Evolutionary conservation across 1,140 invertebrate species (phyloP).

Genomic region (Pristionchus pacificus): DNA sequence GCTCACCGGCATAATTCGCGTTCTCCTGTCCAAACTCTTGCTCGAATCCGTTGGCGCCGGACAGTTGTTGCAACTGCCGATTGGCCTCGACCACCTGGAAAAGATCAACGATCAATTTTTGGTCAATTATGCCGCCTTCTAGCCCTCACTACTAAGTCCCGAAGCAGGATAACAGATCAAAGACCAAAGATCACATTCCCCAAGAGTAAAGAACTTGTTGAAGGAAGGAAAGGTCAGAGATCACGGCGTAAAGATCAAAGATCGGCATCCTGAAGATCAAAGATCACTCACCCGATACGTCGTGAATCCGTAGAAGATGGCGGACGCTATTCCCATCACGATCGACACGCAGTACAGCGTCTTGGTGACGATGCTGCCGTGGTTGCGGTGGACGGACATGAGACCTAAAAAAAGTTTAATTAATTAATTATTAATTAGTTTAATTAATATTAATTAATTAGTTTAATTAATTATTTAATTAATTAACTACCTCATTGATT

Average conservation of each 20-base stretch:
- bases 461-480: too few species aligned
- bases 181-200: neutral
- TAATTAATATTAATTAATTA: too few species aligned
- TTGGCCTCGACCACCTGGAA: slow-evolving; percentile 47
- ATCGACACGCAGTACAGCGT: slow-evolving; percentile 46
- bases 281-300: slow-evolving; percentile 43
- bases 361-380: slow-evolving; percentile 52
- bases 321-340: slow-evolving; percentile 40
- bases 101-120: too few species aligned
- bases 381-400: slow-evolving; percentile 46
- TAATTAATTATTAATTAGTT: too few species aligned
- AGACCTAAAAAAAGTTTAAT: slow-evolving; percentile 33
- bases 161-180: too few species aligned
- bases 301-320: slow-evolving; percentile 55
- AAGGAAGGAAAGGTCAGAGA: neutral
- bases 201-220: neutral
- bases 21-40: slow-evolving; percentile 37
- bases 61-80: slow-evolving; percentile 36
- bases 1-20: slow-evolving; percentile 38
- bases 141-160: too few species aligned
- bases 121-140: too few species aligned
- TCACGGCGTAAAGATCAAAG: neutral
- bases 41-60: slow-evolving; percentile 37
- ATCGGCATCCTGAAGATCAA: slow-evolving; percentile 1
- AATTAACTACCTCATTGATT: too few species aligned